These are phyloP conservation scores for Pomatorhinus ruficollis DNA, from an alignment of 2,113 vertebrate genomes.

Conservation along the genomic window DNA sequence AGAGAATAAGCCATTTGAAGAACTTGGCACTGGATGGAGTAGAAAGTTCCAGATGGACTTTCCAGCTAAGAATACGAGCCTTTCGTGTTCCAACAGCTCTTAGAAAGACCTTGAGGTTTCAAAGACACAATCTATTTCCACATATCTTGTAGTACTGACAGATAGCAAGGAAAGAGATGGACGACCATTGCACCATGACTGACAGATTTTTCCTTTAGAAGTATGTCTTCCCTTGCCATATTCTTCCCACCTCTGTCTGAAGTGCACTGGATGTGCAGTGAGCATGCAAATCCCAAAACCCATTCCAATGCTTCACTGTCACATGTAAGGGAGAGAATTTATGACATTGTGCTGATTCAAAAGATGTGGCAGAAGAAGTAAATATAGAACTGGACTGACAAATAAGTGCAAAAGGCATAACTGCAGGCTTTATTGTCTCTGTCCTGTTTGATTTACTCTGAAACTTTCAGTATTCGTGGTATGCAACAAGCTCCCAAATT, in stretches of 20 bases:
- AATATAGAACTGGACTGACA: slow-evolving; percentile 29
- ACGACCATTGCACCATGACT: neutral
- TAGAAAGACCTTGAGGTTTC: slow-evolving; percentile 52
- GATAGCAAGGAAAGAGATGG: slow-evolving; percentile 2
- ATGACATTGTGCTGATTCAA: slow-evolving; percentile 57
- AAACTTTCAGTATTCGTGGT: neutral
- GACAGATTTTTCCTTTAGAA: slow-evolving; percentile 49
- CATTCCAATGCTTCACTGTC: slow-evolving; percentile 55
- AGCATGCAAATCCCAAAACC: slow-evolving; percentile 46
- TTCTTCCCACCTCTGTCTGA: neutral
- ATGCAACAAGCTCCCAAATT: neutral
- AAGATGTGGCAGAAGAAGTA: slow-evolving; percentile 29
- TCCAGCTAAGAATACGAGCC: neutral
- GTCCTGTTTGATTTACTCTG: neutral
- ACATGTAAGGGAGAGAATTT: slow-evolving; percentile 11
- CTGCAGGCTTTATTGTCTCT: slow-evolving; percentile 27
- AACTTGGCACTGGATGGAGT: neutral
- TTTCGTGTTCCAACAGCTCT: neutral
- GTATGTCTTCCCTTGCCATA: neutral
- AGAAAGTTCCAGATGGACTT: slow-evolving; percentile 11
- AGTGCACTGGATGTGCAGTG: slow-evolving; percentile 21
- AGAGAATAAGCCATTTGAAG: neutral
- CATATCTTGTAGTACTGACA: neutral
- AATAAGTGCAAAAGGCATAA: slow-evolving; percentile 32
- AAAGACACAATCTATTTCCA: slow-evolving; percentile 51